Evolutionary conservation across 2,797 vertebrate species (phyloP).

Genomic region (Manis javanica): DNA sequence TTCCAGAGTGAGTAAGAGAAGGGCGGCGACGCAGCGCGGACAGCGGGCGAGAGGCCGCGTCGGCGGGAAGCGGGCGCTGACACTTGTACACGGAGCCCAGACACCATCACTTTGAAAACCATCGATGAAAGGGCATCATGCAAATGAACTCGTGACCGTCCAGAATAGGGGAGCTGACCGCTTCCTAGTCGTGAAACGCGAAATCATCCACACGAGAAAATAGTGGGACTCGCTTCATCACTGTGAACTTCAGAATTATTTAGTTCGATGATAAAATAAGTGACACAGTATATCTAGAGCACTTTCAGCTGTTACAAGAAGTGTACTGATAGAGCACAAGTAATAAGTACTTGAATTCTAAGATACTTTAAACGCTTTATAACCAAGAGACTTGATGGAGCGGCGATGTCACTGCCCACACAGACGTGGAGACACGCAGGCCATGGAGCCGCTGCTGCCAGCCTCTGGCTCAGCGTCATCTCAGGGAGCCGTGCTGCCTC

Average conservation of each 20-base stretch:
- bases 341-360: background rate
- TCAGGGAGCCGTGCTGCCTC: background rate
- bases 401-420: rapidly evolving
- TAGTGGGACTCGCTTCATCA: too few species aligned
- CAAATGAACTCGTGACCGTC: background rate
- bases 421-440: background rate
- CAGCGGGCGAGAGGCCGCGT: background rate
- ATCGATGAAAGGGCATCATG: background rate
- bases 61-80: too few species aligned
- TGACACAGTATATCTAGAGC: background rate
- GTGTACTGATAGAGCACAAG: background rate
- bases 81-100: background rate
- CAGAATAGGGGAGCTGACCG: background rate
- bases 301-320: background rate
- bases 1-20: background rate
- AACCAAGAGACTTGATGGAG: background rate
- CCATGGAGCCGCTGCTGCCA: rapidly evolving
- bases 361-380: background rate
- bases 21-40: rapidly evolving
- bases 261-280: background rate
- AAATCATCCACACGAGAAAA: background rate
- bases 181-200: background rate
- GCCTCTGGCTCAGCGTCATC: background rate
- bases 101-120: background rate
- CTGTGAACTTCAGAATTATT: background rate